These are phyloP conservation scores for Schizopygopsis malacanthus DNA, from an alignment of 2,797 vertebrate genomes.

Conservation along the genomic window DNA sequence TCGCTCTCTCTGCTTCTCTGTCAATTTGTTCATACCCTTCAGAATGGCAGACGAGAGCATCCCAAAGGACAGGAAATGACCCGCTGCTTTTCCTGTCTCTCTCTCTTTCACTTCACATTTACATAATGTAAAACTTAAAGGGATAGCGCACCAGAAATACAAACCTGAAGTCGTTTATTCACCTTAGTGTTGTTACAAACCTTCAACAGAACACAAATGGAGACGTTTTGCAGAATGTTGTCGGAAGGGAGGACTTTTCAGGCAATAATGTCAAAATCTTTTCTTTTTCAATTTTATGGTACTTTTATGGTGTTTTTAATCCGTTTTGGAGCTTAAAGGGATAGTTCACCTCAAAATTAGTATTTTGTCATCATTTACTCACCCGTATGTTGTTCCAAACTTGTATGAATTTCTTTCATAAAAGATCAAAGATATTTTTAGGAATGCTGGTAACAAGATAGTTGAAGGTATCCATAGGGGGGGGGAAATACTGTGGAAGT, in stretches of 20 bases:
- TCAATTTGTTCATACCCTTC: constrained; percentile 40
- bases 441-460: neutral
- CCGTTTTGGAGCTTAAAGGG: neutral
- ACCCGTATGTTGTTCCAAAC: neutral
- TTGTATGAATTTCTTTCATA: neutral
- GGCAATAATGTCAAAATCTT: neutral
- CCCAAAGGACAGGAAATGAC: constrained; percentile 58
- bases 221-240: neutral
- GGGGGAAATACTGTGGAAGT: neutral
- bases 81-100: constrained; percentile 10
- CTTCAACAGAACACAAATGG: neutral
- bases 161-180: neutral
- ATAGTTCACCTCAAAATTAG: neutral
- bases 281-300: neutral
- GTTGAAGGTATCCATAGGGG: neutral
- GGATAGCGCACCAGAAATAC: neutral
- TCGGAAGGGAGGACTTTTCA: neutral
- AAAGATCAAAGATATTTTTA: neutral
- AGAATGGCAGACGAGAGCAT: constrained; percentile 61
- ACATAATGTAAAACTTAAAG: constrained; percentile 24
- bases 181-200: neutral
- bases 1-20: constrained; percentile 24
- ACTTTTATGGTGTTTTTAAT: neutral
- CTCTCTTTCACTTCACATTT: constrained; percentile 11
- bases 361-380: neutral